Evolutionary conservation across 2,888 invertebrate genomes (phyloP).

Genomic region (Agrilus mali): DNA sequence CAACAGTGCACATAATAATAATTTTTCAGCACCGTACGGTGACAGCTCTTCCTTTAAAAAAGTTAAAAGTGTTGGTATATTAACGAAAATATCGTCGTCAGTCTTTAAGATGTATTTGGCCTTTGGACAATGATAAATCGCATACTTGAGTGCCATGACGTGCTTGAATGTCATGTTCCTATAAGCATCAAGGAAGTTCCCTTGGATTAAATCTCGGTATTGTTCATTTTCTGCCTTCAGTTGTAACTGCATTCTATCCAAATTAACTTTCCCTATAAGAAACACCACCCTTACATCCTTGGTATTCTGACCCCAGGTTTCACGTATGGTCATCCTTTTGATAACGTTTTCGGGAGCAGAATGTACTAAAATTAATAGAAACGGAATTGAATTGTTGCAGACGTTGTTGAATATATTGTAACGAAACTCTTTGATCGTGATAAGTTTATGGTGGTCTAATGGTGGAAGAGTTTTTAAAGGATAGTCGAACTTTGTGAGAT

Average conservation of each 20-base stretch:
- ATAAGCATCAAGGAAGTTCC: slow-evolving; percentile 64
- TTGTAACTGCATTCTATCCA: slow-evolving; percentile 24
- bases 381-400: slow-evolving; percentile 26
- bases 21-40: slow-evolving; percentile 44
- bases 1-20: slow-evolving; percentile 52
- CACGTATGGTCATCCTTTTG: slow-evolving; percentile 54
- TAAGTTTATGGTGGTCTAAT: slow-evolving; percentile 33
- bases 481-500: slow-evolving; percentile 15
- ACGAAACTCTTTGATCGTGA: slow-evolving; percentile 47
- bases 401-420: slow-evolving; percentile 42
- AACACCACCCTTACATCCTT: slow-evolving; percentile 49
- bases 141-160: slow-evolving; percentile 71
- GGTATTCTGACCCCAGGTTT: slow-evolving; percentile 56
- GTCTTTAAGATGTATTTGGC: slow-evolving; percentile 57
- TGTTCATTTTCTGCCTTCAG: slow-evolving; percentile 41
- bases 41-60: slow-evolving; percentile 45
- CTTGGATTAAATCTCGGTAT: slow-evolving; percentile 61
- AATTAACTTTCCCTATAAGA: slow-evolving; percentile 45
- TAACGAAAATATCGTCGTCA: slow-evolving; percentile 68
- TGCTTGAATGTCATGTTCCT: slow-evolving; percentile 77
- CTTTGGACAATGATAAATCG: slow-evolving; percentile 51
- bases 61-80: slow-evolving; percentile 47
- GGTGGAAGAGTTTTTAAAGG: slow-evolving; percentile 18
- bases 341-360: slow-evolving; percentile 54
- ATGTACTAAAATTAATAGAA: slow-evolving; percentile 49